Conservation (phyloP, 1,140 invertebrate genomes). For the Pseudoatta argentina region DNA sequence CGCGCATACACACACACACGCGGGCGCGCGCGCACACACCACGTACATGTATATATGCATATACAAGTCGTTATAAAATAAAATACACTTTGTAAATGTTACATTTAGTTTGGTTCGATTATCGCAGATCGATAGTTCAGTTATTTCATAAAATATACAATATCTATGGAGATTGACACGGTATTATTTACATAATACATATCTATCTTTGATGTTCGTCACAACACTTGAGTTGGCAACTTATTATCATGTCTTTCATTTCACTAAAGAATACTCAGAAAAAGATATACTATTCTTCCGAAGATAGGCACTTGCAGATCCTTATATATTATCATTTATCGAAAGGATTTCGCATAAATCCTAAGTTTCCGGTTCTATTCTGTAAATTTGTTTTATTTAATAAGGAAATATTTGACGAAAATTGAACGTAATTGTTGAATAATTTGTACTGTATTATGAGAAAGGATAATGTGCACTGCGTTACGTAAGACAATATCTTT, state of each 20-base stretch:
- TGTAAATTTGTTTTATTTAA: not conserved
- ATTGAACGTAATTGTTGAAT: not conserved
- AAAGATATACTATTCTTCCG: not conserved
- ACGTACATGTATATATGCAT: constrained; percentile 27
- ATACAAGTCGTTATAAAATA: constrained; percentile 47
- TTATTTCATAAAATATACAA: constrained; percentile 45
- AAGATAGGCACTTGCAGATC: not conserved
- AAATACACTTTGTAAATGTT: constrained; percentile 70
- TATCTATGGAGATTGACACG: constrained; percentile 40
- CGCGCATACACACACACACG: not conserved
- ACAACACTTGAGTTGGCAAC: not conserved
- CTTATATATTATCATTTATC: constrained; percentile 14
- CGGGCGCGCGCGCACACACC: not conserved
- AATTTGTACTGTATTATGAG: constrained; percentile 13
- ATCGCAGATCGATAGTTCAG: constrained; percentile 42
- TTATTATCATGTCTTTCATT: constrained; percentile 20
- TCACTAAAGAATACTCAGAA: constrained; percentile 7
- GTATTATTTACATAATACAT: constrained; percentile 61
- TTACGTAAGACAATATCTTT: constrained; percentile 71
- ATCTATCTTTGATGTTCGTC: constrained; percentile 60
- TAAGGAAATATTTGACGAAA: not conserved
- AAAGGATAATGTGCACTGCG: constrained; percentile 60
- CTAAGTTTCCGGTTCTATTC: not conserved
- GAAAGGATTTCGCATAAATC: not conserved
- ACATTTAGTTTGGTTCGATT: constrained; percentile 12